Base-by-base conservation (phyloP, 2,888 invertebrate genomes). In the Sphaerophoria taeniata region DNA sequence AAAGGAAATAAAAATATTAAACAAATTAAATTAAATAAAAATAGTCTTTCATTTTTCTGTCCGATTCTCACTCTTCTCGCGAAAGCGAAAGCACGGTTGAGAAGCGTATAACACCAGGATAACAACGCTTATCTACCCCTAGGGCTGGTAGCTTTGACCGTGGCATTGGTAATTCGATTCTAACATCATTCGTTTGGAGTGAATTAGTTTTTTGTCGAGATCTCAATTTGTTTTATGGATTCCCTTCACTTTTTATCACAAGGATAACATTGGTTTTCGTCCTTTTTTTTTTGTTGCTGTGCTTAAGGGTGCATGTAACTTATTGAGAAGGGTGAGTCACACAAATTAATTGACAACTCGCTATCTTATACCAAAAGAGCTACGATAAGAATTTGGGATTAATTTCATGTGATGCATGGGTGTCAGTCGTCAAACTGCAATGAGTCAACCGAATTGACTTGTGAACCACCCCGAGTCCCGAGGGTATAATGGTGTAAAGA, bases 221-320 rank as follows among this genome's bases (percentile, higher is more conserved):
- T 69, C 72, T 76, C 85, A 85, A 85, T 85, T 85, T 85, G 81
- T 77, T 85, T 81, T 85, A 85, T 85, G 85, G 85, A 77, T 81
- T 85, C 81, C n/a, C 76, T 76, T 24, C 24, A 24, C 24, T 24
- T 24, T 81, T 76, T 81, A 63, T 73, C 76, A 72, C 49, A 76
- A 47, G 76, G 81, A 81, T 76, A 85, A 81, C 80, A 81, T 72
- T 73, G 33, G 24, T 24, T 24, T 24, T 24, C 24, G 24, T 24
- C 24, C 24, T 80, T 80, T 81, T 80, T 80, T 81, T 76, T 69
- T 72, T 85, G 80, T 60, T 69, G 61, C 31, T 9, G 69, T 43
- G 55, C 36, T 77, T 77, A 60, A 4, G 5, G 12, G 34, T 56
- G 31, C 31, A 31, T 70, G 60, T 43, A 63, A 9, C 9, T 2